A percentile compares a stretch with the other conserved stretches of the same genome.
Evolutionary conservation across 1,140 invertebrate species (phyloP).

Genomic region (Anadara kagoshimensis): DNA sequence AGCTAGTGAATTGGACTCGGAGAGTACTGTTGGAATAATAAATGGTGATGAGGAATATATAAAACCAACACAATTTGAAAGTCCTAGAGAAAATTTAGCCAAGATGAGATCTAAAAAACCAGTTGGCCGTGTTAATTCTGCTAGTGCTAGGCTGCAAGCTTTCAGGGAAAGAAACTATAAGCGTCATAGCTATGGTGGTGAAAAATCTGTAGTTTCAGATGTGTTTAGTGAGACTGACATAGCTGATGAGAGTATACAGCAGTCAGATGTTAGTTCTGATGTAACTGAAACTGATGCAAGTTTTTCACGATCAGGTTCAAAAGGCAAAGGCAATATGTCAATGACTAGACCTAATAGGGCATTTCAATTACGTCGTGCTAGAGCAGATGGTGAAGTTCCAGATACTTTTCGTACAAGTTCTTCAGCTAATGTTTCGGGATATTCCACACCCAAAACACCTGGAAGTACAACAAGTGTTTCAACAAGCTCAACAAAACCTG

Average conservation of each 20-base stretch:
- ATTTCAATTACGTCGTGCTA: slow-evolving; percentile 73
- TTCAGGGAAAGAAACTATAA: slow-evolving; percentile 39
- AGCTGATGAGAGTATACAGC: slow-evolving; percentile 17
- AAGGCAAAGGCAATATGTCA: slow-evolving; percentile 63
- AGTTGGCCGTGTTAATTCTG: slow-evolving; percentile 34
- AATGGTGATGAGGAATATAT: slow-evolving; percentile 63
- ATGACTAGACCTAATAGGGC: slow-evolving; percentile 74
- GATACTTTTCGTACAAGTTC: slow-evolving; percentile 48
- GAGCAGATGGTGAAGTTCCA: slow-evolving; percentile 59
- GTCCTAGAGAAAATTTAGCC: slow-evolving; percentile 60
- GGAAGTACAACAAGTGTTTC: slow-evolving; percentile 20
- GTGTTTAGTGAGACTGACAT: slow-evolving; percentile 56
- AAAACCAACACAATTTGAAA: slow-evolving; percentile 59
- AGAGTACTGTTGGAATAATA: slow-evolving; percentile 61
- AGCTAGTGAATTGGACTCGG: slow-evolving; percentile 51
- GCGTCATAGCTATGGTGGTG: slow-evolving; percentile 28
- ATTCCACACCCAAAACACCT: slow-evolving; percentile 20
- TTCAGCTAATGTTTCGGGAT: slow-evolving; percentile 25
- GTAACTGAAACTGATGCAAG: slow-evolving; percentile 29
- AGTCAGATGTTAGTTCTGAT: slow-evolving; percentile 47
- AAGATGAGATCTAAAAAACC: slow-evolving; percentile 46
- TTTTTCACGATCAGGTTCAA: slow-evolving; percentile 57
- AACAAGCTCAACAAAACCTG: slow-evolving; percentile 11
- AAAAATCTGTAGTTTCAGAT: slow-evolving; percentile 58
- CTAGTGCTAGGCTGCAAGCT: slow-evolving; percentile 40